Percentiles rank a stretch among this genome's conserved stretches.
phyloP scores from a whole-genome alignment of 2,113 vertebrate genomes.

The Oceanites oceanicus region DNA sequence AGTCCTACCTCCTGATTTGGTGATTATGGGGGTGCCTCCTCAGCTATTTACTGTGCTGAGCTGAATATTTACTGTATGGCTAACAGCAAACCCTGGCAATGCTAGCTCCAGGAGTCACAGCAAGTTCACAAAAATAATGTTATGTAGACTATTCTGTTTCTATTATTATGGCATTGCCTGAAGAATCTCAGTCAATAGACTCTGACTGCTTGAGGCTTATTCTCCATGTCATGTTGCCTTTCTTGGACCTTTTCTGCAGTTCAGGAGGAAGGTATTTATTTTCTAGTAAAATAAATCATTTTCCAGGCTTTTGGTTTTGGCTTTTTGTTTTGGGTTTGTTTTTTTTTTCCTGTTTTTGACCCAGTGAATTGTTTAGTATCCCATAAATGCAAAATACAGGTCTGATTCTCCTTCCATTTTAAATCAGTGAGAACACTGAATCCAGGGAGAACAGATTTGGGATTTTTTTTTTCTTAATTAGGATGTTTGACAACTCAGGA shows the following conservation, averaged over 20 bases:
- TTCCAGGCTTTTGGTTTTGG: background rate
- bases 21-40: slow-evolving; percentile 11
- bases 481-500: background rate
- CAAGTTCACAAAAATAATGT: slow-evolving; percentile 11
- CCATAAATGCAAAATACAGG: background rate
- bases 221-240: background rate
- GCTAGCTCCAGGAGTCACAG: background rate
- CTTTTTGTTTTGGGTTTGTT: background rate
- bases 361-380: background rate
- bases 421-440: background rate
- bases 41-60: slow-evolving; percentile 20
- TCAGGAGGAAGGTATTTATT: background rate
- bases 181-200: background rate
- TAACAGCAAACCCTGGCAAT: background rate
- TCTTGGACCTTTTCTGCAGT: background rate
- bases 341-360: background rate
- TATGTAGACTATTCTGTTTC: background rate
- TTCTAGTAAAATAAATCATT: background rate
- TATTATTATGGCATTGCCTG: background rate
- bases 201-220: background rate
- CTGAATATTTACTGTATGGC: slow-evolving; percentile 7
- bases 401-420: background rate
- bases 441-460: background rate
- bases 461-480: background rate
- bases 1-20: slow-evolving; percentile 26